phyloP scores from a whole-genome alignment of 2,797 vertebrate species.

The Eremophila alpestris region DNA sequence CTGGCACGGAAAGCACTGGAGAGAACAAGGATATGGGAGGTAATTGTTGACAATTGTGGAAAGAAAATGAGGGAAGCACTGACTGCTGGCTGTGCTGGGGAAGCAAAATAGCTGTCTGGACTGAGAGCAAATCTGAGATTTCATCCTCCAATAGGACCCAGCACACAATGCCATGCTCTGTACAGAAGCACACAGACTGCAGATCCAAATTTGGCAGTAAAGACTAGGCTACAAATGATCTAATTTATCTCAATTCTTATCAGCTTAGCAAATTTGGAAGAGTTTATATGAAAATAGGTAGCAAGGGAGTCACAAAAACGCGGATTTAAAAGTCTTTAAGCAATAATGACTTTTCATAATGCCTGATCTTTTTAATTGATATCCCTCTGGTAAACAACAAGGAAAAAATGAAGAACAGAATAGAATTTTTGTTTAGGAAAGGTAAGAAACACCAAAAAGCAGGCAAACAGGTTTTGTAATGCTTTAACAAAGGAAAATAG shows the following conservation, averaged over 20 bases:
- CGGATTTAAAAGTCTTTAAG: slow-evolving; percentile 72
- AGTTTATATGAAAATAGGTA: slow-evolving; percentile 71
- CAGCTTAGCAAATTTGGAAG: slow-evolving; percentile 72
- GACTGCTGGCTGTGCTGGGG: not conserved
- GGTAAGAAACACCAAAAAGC: slow-evolving; percentile 48
- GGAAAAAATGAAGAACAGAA: slow-evolving; percentile 18
- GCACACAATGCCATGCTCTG: not conserved
- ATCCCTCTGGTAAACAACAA: slow-evolving; percentile 36
- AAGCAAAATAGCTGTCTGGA: slow-evolving; percentile 41
- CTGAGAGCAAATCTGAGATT: not conserved
- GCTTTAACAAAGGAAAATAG: slow-evolving; percentile 52
- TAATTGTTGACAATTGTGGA: not conserved
- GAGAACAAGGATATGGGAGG: not conserved
- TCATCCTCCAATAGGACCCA: slow-evolving; percentile 35
- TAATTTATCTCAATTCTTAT: slow-evolving; percentile 78
- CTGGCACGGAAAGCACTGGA: not conserved
- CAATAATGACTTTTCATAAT: slow-evolving; percentile 75
- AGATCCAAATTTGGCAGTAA: slow-evolving; percentile 74
- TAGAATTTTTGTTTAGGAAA: slow-evolving; percentile 42
- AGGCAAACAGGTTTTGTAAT: not conserved
- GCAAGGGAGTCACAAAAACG: slow-evolving; percentile 73
- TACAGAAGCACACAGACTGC: slow-evolving; percentile 45
- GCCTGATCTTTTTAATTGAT: slow-evolving; percentile 63
- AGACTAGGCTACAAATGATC: slow-evolving; percentile 64
- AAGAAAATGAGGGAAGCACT: not conserved